A percentile compares a stretch with the other conserved stretches of the same genome.
Conservation (phyloP, 2,888 invertebrate species). For the Drosophila neotestacea region DNA sequence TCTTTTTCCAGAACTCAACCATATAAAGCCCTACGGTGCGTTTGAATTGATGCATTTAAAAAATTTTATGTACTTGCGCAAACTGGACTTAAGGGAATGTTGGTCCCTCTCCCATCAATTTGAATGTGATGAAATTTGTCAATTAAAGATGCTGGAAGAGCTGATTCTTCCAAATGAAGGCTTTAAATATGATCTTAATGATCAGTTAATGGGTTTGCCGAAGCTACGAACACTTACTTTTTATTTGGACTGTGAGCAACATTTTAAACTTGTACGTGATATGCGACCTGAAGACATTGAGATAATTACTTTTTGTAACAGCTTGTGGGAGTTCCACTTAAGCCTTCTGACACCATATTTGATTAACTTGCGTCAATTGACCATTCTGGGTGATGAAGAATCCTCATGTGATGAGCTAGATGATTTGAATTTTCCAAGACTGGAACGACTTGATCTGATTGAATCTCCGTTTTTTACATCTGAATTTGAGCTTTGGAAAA, state of each 20-base stretch:
- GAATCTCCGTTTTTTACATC: neutral
- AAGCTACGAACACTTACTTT: constrained; percentile 9
- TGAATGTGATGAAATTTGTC: neutral
- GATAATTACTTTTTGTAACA: constrained; percentile 1
- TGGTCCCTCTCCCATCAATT: neutral
- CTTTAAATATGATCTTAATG: neutral
- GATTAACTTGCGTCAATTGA: constrained; percentile 17
- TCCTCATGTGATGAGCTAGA: neutral
- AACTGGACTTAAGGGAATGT: constrained; percentile 15
- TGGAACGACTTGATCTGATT: constrained; percentile 35
- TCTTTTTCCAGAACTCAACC: constrained; percentile 15
- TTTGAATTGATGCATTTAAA: neutral
- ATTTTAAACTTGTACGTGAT: neutral
- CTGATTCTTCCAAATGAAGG: neutral
- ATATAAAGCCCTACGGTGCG: neutral
- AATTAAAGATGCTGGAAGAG: constrained; percentile 16
- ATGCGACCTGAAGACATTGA: constrained; percentile 11
- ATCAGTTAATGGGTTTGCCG: constrained; percentile 2
- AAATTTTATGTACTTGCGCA: constrained; percentile 12
- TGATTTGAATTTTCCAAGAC: constrained; percentile 8
- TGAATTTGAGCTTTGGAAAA: constrained; percentile 42
- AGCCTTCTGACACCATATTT: neutral
- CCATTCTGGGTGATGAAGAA: constrained; percentile 16
- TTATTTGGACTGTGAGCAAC: neutral
- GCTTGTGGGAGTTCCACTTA: constrained; percentile 16